Percentiles rank a stretch among this genome's conserved stretches.
phyloP scores from a whole-genome alignment of 2,888 invertebrate species.

The Syritta pipiens region DNA sequence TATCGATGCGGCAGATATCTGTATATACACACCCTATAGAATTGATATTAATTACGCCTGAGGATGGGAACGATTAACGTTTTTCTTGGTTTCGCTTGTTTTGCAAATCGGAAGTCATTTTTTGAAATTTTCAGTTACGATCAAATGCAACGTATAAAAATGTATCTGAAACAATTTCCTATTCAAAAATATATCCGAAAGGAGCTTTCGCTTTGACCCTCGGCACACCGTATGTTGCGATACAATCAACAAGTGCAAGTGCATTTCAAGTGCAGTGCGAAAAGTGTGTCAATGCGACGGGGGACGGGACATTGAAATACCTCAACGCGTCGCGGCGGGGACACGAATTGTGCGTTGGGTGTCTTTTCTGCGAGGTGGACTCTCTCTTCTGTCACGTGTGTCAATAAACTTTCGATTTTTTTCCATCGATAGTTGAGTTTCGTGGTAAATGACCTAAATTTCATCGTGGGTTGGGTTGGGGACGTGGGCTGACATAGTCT shows the following conservation, averaged over 20 bases:
- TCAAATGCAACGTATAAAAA: conserved; percentile 44
- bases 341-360: conserved; percentile 42
- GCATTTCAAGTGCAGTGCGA: conserved; percentile 54
- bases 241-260: conserved; percentile 66
- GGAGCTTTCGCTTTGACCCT: conserved; percentile 57
- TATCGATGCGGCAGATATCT: conserved; percentile 4
- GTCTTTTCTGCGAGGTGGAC: conserved; percentile 6
- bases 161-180: conserved; percentile 35
- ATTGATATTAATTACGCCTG: background rate
- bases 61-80: background rate
- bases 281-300: conserved; percentile 53
- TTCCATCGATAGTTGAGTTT: too few species aligned
- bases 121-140: conserved; percentile 51
- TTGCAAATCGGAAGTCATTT: conserved; percentile 31
- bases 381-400: conserved; percentile 20
- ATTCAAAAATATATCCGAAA: conserved; percentile 36
- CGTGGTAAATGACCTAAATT: conserved; percentile 24
- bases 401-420: conserved; percentile 63
- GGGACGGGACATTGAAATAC: conserved; percentile 44
- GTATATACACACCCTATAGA: conserved; percentile 29
- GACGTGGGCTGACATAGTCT: too few species aligned
- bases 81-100: background rate
- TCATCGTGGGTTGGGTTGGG: background rate
- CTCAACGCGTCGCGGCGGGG: conserved; percentile 6
- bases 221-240: conserved; percentile 24